These are phyloP conservation scores for Drosophila phalerata DNA, from an alignment of 2,888 invertebrate genomes.

Conservation along the genomic window DNA sequence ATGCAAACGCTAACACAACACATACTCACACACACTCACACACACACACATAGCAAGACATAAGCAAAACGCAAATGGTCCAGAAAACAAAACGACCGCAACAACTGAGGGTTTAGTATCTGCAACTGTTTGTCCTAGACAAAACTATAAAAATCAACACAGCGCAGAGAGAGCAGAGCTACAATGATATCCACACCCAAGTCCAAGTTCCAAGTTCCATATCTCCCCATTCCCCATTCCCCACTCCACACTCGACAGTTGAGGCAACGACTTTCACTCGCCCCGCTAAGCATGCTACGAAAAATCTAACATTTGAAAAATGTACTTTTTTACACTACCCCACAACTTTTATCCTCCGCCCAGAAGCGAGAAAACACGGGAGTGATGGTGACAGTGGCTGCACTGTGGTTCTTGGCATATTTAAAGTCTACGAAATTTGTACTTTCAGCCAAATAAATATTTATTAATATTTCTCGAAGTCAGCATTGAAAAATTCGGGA, in stretches of 20 bases:
- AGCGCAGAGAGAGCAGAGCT: constrained; percentile 42
- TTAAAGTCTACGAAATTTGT: background rate
- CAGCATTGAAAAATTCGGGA: too few species aligned
- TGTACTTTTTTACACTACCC: constrained; percentile 72
- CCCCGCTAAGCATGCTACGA: constrained; percentile 65
- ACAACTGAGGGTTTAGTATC: constrained; percentile 55
- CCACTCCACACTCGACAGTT: constrained; percentile 27
- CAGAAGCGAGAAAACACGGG: background rate
- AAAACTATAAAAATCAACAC: constrained; percentile 77
- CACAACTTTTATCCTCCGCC: constrained; percentile 9
- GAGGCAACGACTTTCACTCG: constrained; percentile 64
- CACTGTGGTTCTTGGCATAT: constrained; percentile 23
- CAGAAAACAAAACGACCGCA: constrained; percentile 83
- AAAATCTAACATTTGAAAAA: constrained; percentile 82
- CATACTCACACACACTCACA: constrained; percentile 37
- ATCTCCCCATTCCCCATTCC: constrained; percentile 1
- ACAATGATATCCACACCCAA: constrained; percentile 45
- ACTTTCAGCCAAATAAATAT: background rate
- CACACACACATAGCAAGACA: constrained; percentile 25
- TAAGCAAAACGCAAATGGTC: constrained; percentile 75
- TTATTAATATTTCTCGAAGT: too few species aligned
- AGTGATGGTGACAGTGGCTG: constrained; percentile 9
- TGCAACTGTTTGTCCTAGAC: constrained; percentile 50
- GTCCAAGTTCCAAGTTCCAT: constrained; percentile 13
- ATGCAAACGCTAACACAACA: constrained; percentile 63